Percentiles rank a stretch among this genome's conserved stretches.
Conservation (phyloP, 2,113 vertebrate genomes). For the Phalacrocorax brasilianus region DNA sequence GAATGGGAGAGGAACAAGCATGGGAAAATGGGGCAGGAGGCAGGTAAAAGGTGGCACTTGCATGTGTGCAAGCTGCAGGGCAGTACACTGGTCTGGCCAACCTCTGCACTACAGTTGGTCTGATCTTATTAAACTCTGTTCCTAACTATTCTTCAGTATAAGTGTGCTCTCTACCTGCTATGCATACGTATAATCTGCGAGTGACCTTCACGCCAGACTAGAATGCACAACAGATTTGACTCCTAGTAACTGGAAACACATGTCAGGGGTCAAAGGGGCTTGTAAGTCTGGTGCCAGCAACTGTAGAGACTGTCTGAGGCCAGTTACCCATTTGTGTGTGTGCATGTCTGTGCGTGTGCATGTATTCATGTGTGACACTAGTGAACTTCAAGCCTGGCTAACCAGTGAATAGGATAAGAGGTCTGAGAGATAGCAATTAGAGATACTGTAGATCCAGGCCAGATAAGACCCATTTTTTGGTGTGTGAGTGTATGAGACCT, state of each 20-base stretch:
- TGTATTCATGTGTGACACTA: neutral
- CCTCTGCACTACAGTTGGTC: neutral
- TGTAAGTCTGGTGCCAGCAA: neutral
- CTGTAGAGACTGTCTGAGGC: neutral
- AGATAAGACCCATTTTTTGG: neutral
- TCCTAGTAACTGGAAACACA: neutral
- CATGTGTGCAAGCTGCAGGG: no score
- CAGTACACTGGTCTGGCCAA: neutral
- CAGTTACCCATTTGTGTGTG: neutral
- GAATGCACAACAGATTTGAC: neutral
- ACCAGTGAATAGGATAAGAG: neutral
- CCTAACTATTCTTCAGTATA: neutral
- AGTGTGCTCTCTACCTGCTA: no score
- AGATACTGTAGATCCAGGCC: neutral
- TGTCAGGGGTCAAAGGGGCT: neutral
- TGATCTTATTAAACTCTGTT: neutral
- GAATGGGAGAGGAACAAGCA: neutral
- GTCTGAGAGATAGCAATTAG: neutral
- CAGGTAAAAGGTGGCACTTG: neutral
- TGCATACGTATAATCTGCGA: neutral
- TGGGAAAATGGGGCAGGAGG: neutral
- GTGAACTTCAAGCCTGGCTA: neutral
- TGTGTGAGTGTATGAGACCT: neutral
- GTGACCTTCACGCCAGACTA: neutral
- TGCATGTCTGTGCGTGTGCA: no score